Percentiles rank a stretch among this genome's conserved stretches.
Conservation (phyloP, 1,140 invertebrate species). For the Hesperophylax magnus region DNA sequence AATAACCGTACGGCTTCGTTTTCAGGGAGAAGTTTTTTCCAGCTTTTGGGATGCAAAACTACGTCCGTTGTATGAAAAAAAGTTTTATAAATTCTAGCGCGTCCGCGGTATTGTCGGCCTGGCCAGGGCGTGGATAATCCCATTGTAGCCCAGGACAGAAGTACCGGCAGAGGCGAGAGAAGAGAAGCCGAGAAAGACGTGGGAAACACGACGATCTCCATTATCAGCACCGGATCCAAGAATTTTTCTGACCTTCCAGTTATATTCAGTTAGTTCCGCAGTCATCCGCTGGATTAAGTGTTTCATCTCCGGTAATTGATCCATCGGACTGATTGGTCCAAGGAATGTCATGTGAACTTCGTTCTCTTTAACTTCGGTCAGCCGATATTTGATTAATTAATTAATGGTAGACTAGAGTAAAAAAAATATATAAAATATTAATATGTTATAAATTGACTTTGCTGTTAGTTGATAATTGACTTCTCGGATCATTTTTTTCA, state of each 20-base stretch:
- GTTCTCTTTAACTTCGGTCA: too few relatives aligned
- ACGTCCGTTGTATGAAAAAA: conserved; percentile 40
- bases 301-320: conserved; percentile 16
- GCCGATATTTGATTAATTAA: too few relatives aligned
- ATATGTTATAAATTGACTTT: too few relatives aligned
- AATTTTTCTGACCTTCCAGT: conserved; percentile 1
- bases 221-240: conserved; percentile 8
- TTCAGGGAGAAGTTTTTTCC: conserved; percentile 26
- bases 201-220: conserved; percentile 44
- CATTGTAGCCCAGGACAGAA: conserved; percentile 44
- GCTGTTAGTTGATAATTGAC: too few relatives aligned
- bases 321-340: not conserved
- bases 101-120: conserved; percentile 29
- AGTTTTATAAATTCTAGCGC: conserved; percentile 35
- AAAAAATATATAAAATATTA: too few relatives aligned
- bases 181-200: conserved; percentile 32
- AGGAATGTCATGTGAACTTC: not conserved
- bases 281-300: conserved; percentile 9
- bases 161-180: conserved; percentile 44
- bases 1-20: conserved; percentile 22
- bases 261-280: conserved; percentile 16
- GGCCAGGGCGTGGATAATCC: conserved; percentile 52
- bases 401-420: too few relatives aligned
- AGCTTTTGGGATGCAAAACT: conserved; percentile 51
- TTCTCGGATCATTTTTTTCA: too few relatives aligned